Evolutionary conservation across 1,140 invertebrate genomes (phyloP).

Genomic region (Pseudobourletiella spinata): DNA sequence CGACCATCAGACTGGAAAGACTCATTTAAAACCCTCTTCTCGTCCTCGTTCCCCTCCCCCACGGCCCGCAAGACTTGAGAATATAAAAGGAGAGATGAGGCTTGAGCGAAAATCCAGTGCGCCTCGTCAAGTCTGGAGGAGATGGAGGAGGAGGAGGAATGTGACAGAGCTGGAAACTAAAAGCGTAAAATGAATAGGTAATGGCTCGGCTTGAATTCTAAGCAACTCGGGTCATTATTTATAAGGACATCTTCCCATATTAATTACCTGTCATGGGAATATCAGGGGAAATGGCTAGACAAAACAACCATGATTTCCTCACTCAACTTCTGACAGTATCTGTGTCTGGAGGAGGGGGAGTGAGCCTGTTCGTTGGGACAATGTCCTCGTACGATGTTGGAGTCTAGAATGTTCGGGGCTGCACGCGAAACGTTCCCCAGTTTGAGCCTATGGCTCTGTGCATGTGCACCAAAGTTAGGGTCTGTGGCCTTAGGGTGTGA

Average conservation of each 20-base stretch:
- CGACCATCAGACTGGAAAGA: neutral
- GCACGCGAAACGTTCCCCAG: too few species aligned
- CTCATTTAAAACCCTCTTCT: neutral
- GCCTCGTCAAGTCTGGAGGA: neutral
- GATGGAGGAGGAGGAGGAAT: neutral
- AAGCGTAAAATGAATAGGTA: neutral
- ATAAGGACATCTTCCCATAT: neutral
- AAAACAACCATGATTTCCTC: neutral
- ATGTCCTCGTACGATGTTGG: too few species aligned
- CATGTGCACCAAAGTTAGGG: too few species aligned
- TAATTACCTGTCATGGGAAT: neutral
- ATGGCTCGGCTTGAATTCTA: neutral
- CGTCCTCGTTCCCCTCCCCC: neutral
- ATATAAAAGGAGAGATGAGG: neutral
- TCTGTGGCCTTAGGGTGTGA: too few species aligned
- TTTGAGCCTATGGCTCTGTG: too few species aligned
- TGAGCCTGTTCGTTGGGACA: too few species aligned
- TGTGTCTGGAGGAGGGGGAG: too few species aligned
- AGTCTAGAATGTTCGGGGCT: too few species aligned
- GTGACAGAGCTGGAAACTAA: too few species aligned
- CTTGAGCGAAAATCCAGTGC: neutral
- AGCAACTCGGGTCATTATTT: neutral
- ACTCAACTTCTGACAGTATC: too few species aligned
- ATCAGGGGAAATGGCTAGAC: neutral
- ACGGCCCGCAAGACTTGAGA: neutral